Evolutionary conservation across 1,140 invertebrate species (phyloP), one percentile per base, ranked within the genome.

Genomic region (Pogonomyrmex barbatus): DNA sequence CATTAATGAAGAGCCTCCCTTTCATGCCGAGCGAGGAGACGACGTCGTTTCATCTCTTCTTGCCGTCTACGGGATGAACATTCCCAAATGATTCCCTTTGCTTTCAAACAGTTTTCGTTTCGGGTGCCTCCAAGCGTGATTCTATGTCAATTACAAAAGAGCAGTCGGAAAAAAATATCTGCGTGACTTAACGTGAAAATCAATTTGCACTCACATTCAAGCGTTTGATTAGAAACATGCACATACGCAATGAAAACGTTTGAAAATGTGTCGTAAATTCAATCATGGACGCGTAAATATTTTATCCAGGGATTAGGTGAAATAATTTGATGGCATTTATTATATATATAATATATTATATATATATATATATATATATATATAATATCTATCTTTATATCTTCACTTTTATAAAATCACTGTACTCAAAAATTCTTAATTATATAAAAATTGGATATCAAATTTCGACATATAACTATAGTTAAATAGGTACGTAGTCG

Each of bases 1-100:
- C 68, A 45, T 75, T 83, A 83, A 83, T 75, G 33, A 62, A 60
- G 30, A 82, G 67, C 12, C 14, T 36, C 30, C 30, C 33, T 60
- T 47, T 73, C 12, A 33, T 33, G 14, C 30, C 24, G 24, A 56
- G 9, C 33, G 30, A 24, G 47, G 42, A 42, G 42, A 42, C 5
- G 42, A 42, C 5, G 76, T 58, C 62, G 56, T 75, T 75, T 83
- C n/a, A 82, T 82, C 68, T 60, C 10, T 10, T 42, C 47, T 4
- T 10, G 67, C 17, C n/a, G 17, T 73, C 42, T 60, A 12, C 6
- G 50, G 39, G 3, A 50, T 2, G 42, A 56, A 56, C 47, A 5
- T 75, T 67, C 42, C 24, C 52, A 60, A 73, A 75, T n/a, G 42
- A 73, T 75, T 39, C 42, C 6, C 17, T 56, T 45, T 70, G 14